Percentiles rank a stretch among this genome's conserved stretches.
These are phyloP conservation scores for Pycnonotus jocosus DNA, from an alignment of 2,113 vertebrate species.

Conservation along the genomic window DNA sequence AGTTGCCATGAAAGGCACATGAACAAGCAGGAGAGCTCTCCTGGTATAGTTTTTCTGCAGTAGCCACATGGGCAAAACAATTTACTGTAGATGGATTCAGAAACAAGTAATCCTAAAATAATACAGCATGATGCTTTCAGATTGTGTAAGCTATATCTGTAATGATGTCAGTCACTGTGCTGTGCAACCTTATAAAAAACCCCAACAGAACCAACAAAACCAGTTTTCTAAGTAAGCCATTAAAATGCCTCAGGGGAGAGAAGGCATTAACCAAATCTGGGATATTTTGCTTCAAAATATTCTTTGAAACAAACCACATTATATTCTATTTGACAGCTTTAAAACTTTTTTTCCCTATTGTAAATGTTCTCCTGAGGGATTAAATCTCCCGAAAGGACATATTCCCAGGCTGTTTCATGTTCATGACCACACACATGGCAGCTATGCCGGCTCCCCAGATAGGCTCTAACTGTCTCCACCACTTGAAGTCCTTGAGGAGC, in stretches of 20 bases:
- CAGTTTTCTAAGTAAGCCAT: background rate
- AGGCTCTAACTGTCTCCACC: background rate
- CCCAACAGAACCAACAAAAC: background rate
- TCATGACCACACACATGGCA: background rate
- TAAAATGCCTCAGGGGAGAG: background rate
- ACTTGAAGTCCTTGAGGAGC: background rate
- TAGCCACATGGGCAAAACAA: background rate
- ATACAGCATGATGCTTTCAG: background rate
- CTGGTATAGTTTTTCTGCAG: background rate
- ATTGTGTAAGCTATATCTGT: background rate
- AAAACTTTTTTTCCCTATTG: background rate
- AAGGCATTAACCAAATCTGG: background rate
- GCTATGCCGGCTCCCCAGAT: accelerated
- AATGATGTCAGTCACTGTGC: background rate
- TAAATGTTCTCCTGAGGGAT: background rate
- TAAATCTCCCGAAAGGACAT: background rate
- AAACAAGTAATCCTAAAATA: background rate
- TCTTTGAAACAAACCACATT: background rate
- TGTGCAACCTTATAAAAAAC: background rate
- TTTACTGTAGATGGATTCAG: background rate
- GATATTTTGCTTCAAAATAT: background rate
- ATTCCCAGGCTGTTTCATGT: background rate
- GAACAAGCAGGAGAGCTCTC: background rate
- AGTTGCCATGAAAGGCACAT: background rate
- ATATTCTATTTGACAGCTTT: background rate